phyloP scores from a whole-genome alignment of 2,113 vertebrate species.

The Emydura subglobosa region DNA sequence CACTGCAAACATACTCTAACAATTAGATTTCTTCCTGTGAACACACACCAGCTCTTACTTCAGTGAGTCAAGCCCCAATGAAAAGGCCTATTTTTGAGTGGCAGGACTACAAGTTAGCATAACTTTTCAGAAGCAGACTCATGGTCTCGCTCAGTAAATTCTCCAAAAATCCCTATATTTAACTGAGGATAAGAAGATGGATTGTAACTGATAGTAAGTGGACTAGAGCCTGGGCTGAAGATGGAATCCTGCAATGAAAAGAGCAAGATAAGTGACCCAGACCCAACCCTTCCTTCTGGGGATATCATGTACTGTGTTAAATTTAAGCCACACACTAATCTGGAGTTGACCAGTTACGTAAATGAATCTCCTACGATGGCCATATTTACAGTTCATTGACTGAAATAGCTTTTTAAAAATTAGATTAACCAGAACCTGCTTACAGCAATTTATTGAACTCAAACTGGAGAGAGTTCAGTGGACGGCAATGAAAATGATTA shows the following conservation, averaged over 20 bases:
- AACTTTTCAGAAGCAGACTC: neutral
- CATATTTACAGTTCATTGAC: neutral
- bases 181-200: slow-evolving; percentile 33
- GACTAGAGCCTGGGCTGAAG: neutral
- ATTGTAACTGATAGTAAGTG: slow-evolving; percentile 42
- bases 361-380: neutral
- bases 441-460: neutral
- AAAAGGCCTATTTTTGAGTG: neutral
- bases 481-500: too few species aligned
- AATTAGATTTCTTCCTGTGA: neutral
- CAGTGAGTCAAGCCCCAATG: neutral
- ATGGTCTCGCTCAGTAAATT: neutral
- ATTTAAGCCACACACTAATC: neutral
- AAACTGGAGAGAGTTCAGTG: neutral
- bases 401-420: neutral
- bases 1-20: neutral
- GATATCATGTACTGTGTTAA: neutral
- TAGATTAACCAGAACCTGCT: neutral
- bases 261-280: slow-evolving; percentile 53
- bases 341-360: neutral
- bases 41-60: neutral
- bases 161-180: slow-evolving; percentile 3
- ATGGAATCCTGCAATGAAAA: slow-evolving; percentile 27
- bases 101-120: neutral
- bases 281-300: neutral